Base-by-base conservation (phyloP, 1,140 invertebrate genomes). In the Drosophila kepulauana region DNA sequence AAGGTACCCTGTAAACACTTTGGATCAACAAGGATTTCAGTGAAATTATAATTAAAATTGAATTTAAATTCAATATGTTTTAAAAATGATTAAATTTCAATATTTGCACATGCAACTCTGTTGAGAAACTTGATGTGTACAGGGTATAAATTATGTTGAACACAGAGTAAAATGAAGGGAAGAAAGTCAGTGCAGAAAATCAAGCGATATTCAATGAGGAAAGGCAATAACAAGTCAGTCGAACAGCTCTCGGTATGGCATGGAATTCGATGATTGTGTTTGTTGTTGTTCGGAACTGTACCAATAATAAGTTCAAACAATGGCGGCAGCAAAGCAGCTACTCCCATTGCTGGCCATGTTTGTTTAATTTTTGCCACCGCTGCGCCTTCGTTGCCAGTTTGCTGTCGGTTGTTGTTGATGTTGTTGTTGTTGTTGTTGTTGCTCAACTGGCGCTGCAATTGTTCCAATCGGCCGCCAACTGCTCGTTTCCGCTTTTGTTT, bases 301-400 rank as follows among this genome's bases (percentile, higher is more conserved):
- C 84, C 84, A 87, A 87, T 87, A 87, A 87, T 87, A 87, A 87
- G 80, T 88, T 87, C 84, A 87, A 87, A 87, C 84, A 87, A 88
- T 82, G 77, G 69, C 54, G 54, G 78, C 43, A 33, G 51, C 67
- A 78, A 77, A 80, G 81, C 64, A 76, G 84, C 67, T 54, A 79
- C 67, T 54, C 61, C 57, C 58, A 43, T 70, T 51, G 65, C 62
- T 51, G 78, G 58, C 62, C 69, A 88, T 87, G 84, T 87, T 87
- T 87, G 84, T 84, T 87, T 87, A 88, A 87, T 87, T 87, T 88
- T 88, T 88, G 70, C 84, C 81, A 84, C 84, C 70, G 67, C 67
- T 75, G 77, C 69, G 84, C 61, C 79, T 82, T 79, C 64, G 38
- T 59, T 78, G 68, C 43, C n/a, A 48, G 25, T 38, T 30, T 49